Percentiles rank a stretch among this genome's conserved stretches.
phyloP scores from a whole-genome alignment of 2,888 invertebrate species.

The Zeuzera pyrina region DNA sequence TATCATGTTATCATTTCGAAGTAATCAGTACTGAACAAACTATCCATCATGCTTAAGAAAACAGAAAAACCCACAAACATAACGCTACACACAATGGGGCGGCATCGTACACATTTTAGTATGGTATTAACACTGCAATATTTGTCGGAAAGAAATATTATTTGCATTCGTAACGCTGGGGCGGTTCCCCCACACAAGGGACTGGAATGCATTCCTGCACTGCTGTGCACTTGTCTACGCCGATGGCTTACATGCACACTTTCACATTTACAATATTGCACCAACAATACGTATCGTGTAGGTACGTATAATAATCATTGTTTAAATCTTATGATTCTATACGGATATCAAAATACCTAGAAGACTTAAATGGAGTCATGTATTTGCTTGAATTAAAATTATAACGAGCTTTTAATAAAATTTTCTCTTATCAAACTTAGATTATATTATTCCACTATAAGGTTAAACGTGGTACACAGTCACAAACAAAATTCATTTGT shows the following conservation, averaged over 20 bases:
- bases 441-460: no score
- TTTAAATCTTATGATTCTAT: no score
- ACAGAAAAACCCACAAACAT: slow-evolving; percentile 54
- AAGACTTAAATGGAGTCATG: no score
- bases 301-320: no score
- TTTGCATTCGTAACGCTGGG: slow-evolving; percentile 58
- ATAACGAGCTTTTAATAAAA: no score
- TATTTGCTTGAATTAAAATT: no score
- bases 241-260: slow-evolving; percentile 17
- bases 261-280: slow-evolving; percentile 14
- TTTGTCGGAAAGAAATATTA: slow-evolving; percentile 64
- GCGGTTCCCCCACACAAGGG: slow-evolving; percentile 28
- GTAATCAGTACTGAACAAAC: slow-evolving; percentile 17
- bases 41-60: slow-evolving; percentile 47
- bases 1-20: no score
- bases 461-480: no score
- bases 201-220: slow-evolving; percentile 48
- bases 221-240: slow-evolving; percentile 40
- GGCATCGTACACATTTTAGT: slow-evolving; percentile 45
- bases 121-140: slow-evolving; percentile 63
- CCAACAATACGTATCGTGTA: no score
- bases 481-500: no score
- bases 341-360: no score
- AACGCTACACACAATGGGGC: slow-evolving; percentile 53
- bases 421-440: no score